A percentile compares a stretch with the other conserved stretches of the same genome.
These are phyloP conservation scores for Cyprinodon diabolis DNA, from an alignment of 2,797 vertebrate genomes.

Conservation along the genomic window DNA sequence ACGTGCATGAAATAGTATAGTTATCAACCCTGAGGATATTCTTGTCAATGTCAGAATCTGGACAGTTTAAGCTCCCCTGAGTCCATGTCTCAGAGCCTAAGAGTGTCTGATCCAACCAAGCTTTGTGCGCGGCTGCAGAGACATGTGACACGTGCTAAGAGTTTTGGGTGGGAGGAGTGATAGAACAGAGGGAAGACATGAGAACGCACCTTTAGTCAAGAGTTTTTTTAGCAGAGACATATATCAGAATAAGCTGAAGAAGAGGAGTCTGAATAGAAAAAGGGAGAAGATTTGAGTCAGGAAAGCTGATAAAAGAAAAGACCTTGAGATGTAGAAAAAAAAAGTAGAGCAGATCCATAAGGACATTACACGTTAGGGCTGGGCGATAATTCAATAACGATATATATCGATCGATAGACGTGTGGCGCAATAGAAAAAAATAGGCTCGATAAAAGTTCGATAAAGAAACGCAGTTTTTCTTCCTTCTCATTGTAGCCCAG, in stretches of 20 bases:
- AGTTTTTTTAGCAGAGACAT: conserved; percentile 71
- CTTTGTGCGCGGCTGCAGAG: conserved; percentile 44
- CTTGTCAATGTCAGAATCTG: conserved; percentile 73
- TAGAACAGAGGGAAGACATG: conserved; percentile 60
- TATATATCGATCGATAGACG: too few species aligned
- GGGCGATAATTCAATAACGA: too few species aligned
- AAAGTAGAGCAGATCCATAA: conserved; percentile 46
- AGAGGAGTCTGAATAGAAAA: conserved; percentile 61
- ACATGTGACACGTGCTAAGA: conserved; percentile 16
- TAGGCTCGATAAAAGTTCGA: too few species aligned
- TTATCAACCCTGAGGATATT: conserved; percentile 64
- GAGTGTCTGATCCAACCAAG: conserved; percentile 58
- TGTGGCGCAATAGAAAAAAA: too few species aligned
- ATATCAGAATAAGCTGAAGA: conserved; percentile 48
- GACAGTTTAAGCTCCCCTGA: conserved; percentile 64
- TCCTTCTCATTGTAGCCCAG: too few species aligned
- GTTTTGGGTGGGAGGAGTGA: conserved; percentile 28
- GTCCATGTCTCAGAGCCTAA: conserved; percentile 62
- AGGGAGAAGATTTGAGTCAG: conserved; percentile 60
- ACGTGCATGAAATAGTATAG: conserved; percentile 63
- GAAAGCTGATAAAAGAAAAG: conserved; percentile 54
- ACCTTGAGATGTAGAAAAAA: conserved; percentile 42
- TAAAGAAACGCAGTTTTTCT: too few species aligned
- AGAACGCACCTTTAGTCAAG: conserved; percentile 73
- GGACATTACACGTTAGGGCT: too few species aligned